These are phyloP conservation scores for Triplophysa siluroides DNA, from an alignment of 2,113 vertebrate genomes.

Conservation along the genomic window DNA sequence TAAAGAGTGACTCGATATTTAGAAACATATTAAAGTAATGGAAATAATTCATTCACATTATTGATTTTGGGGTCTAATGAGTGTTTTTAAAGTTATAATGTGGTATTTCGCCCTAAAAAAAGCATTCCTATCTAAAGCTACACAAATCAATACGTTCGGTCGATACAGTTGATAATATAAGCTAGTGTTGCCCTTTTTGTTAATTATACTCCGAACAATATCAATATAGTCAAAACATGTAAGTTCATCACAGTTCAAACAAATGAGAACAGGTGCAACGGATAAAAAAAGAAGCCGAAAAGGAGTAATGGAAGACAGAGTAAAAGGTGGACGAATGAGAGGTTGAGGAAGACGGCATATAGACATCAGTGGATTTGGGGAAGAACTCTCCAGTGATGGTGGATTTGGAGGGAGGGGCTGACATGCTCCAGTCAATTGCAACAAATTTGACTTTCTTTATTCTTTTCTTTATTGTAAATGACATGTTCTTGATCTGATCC, in stretches of 20 bases:
- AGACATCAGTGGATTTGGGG: conserved; percentile 29
- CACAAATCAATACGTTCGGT: conserved; percentile 7
- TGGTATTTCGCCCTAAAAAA: neutral
- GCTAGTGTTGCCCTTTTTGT: conserved; percentile 47
- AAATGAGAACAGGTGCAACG: conserved; percentile 63
- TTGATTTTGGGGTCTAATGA: neutral
- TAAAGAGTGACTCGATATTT: neutral
- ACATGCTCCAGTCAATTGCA: conserved; percentile 8
- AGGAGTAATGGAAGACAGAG: conserved; percentile 31
- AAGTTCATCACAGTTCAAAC: conserved; percentile 58
- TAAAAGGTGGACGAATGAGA: conserved; percentile 42
- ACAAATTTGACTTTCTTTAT: neutral
- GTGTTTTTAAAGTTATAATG: neutral
- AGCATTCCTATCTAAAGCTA: neutral
- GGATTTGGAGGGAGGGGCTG: conserved; percentile 12
- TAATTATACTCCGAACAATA: conserved; percentile 54
- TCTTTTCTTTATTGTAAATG: conserved; percentile 2
- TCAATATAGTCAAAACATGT: conserved; percentile 53
- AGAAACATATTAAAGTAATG: neutral
- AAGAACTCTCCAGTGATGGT: conserved; percentile 47
- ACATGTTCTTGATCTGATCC: neutral
- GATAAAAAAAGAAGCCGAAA: conserved; percentile 63
- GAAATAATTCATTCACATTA: neutral
- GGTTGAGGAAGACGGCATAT: conserved; percentile 36
- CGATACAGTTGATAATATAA: conserved; percentile 4